Percentiles rank a stretch among this genome's conserved stretches.
Conservation (phyloP, 2,113 vertebrate genomes). For the Leuciscus idus region DNA sequence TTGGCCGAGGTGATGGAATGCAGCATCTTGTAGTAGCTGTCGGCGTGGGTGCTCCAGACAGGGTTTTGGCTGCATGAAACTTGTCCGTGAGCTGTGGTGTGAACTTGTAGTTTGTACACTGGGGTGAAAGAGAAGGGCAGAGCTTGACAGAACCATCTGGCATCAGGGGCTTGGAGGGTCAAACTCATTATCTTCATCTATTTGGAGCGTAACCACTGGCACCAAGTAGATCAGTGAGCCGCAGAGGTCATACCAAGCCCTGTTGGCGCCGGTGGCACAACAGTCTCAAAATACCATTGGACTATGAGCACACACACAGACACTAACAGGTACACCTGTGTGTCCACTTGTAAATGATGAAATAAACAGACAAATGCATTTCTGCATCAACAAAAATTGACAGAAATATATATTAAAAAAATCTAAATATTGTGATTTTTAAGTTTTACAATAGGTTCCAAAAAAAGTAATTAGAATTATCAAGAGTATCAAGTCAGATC, state of each 20-base stretch:
- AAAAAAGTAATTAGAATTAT: too few relatives aligned
- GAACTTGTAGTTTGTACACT: slow-evolving; percentile 35
- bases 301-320: background rate
- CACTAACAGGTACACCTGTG: slow-evolving; percentile 4
- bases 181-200: slow-evolving; percentile 44
- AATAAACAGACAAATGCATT: slow-evolving; percentile 2
- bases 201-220: slow-evolving; percentile 35
- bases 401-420: background rate
- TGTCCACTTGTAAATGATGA: background rate
- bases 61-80: slow-evolving; percentile 21
- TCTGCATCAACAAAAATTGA: background rate
- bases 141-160: slow-evolving; percentile 35
- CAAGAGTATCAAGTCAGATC: too few relatives aligned
- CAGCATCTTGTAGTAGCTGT: slow-evolving; percentile 25
- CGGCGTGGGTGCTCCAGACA: slow-evolving; percentile 3
- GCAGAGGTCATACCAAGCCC: slow-evolving; percentile 18
- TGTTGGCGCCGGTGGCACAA: background rate
- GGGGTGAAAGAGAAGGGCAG: slow-evolving; percentile 27
- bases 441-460: too few relatives aligned
- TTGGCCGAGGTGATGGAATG: slow-evolving; percentile 14
- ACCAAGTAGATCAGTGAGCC: slow-evolving; percentile 26
- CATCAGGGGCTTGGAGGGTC: slow-evolving; percentile 22
- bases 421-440: background rate
- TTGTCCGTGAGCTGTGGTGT: slow-evolving; percentile 33
- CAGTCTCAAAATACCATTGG: slow-evolving; percentile 10